Evolutionary conservation across 2,797 vertebrate species (phyloP).

Genomic region (Poeciliopsis turneri): DNA sequence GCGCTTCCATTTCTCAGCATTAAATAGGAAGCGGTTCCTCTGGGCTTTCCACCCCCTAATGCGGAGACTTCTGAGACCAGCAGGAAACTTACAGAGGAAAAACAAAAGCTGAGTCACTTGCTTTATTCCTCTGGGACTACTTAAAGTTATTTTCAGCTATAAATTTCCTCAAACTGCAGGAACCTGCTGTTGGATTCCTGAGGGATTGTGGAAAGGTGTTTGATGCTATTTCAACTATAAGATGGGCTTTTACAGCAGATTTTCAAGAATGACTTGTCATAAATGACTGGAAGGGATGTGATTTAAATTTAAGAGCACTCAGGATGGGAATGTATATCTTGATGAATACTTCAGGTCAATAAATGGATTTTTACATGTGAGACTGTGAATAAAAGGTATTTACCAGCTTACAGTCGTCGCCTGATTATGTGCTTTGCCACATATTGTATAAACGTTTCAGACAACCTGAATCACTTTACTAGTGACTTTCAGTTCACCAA

Average conservation of each 20-base stretch:
- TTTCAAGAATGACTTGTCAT: conserved; percentile 12
- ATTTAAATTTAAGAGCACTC: conserved; percentile 8
- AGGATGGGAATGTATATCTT: neutral
- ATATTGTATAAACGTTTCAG: neutral
- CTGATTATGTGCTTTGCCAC: neutral
- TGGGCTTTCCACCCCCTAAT: conserved; percentile 8
- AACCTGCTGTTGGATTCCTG: conserved; percentile 7
- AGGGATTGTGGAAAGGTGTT: conserved; percentile 11
- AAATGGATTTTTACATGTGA: neutral
- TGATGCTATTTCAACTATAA: conserved; percentile 25
- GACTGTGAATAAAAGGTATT: neutral
- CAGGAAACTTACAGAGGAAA: neutral
- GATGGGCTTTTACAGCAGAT: conserved; percentile 10
- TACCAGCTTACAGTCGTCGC: too few relatives aligned
- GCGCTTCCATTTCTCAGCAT: conserved; percentile 2
- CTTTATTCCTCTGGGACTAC: conserved; percentile 12
- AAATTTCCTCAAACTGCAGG: conserved; percentile 29
- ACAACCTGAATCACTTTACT: too few relatives aligned
- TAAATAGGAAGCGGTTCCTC: conserved; percentile 6
- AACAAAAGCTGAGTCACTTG: conserved; percentile 18
- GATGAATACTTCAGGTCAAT: neutral
- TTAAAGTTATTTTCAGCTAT: conserved; percentile 13
- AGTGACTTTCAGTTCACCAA: too few relatives aligned
- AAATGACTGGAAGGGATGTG: conserved; percentile 10
- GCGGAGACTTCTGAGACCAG: conserved; percentile 5